Conservation (phyloP, 2,888 invertebrate genomes). For the Drosophila aldrichi region DNA sequence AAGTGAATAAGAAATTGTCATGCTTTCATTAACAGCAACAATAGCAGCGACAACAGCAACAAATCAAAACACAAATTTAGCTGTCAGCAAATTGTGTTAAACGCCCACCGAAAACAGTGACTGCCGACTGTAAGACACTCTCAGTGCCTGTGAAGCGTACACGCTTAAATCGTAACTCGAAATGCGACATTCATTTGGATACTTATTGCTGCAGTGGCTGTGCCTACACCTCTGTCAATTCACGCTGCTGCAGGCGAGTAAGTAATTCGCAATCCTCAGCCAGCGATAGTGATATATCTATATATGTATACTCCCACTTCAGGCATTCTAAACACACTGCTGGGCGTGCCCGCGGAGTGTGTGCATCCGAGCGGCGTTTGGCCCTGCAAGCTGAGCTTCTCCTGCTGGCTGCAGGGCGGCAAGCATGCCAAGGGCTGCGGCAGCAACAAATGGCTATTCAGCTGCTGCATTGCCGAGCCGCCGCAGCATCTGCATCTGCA, state of each 20-base stretch:
- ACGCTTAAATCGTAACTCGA: constrained; percentile 17
- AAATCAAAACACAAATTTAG: constrained; percentile 32
- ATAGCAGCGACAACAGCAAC: constrained; percentile 27
- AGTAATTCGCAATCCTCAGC: constrained; percentile 33
- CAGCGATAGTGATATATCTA: constrained; percentile 4
- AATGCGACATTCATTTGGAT: constrained; percentile 51
- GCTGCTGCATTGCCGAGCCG: constrained; percentile 88
- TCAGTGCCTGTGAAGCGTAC: not conserved
- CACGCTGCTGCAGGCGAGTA: constrained; percentile 56
- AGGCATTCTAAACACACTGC: constrained; percentile 84
- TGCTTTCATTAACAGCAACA: constrained; percentile 77
- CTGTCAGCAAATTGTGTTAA: constrained; percentile 53
- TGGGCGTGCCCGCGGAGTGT: constrained; percentile 85
- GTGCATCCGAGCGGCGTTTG: constrained; percentile 87
- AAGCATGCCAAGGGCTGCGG: constrained; percentile 89
- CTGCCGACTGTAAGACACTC: constrained; percentile 1
- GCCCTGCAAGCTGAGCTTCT: constrained; percentile 89
- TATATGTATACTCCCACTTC: not conserved
- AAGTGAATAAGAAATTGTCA: constrained; percentile 74
- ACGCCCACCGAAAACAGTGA: constrained; percentile 29
- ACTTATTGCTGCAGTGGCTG: constrained; percentile 44
- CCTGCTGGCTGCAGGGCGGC: constrained; percentile 92
- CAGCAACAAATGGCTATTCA: constrained; percentile 89
- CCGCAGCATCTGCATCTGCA: constrained; percentile 87
- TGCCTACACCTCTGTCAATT: constrained; percentile 50